Evolutionary conservation across 2,888 invertebrate genomes (phyloP).

Genomic region (Adelphocoris suturalis): DNA sequence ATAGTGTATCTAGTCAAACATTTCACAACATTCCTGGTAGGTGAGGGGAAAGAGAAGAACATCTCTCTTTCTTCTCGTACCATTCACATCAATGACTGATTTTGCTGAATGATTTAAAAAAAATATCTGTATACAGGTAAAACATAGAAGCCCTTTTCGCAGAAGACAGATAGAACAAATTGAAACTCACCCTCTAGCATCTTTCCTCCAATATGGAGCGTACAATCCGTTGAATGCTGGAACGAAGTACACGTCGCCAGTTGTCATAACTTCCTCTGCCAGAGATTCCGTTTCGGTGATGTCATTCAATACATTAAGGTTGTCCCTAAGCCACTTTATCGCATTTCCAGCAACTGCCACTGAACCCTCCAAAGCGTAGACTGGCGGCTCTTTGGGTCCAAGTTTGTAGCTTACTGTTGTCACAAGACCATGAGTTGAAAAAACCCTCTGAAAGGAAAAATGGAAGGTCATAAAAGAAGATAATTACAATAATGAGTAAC

Average conservation of each 20-base stretch:
- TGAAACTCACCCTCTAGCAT: slow-evolving; percentile 89
- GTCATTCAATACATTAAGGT: slow-evolving; percentile 90
- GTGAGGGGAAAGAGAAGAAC: too few relatives aligned
- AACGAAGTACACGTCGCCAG: slow-evolving; percentile 98
- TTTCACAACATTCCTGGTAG: too few relatives aligned
- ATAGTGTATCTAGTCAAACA: too few relatives aligned
- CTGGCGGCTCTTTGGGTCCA: slow-evolving; percentile 88
- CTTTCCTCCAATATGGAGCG: slow-evolving; percentile 98
- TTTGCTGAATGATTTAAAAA: too few relatives aligned
- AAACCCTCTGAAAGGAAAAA: slow-evolving; percentile 83
- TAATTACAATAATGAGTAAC: too few relatives aligned
- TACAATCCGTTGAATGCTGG: slow-evolving; percentile 98
- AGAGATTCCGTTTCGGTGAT: slow-evolving; percentile 84
- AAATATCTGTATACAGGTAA: too few relatives aligned
- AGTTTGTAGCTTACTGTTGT: slow-evolving; percentile 95
- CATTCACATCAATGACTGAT: too few relatives aligned
- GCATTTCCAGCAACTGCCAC: slow-evolving; percentile 96
- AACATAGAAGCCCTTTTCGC: too few relatives aligned
- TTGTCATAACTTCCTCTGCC: slow-evolving; percentile 89
- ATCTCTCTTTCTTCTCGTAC: too few relatives aligned
- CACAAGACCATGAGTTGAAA: slow-evolving; percentile 91
- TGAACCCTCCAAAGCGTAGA: slow-evolving; percentile 98
- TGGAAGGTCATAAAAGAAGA: too few relatives aligned
- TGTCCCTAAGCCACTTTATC: slow-evolving; percentile 95
- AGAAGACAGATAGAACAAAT: slow-evolving; percentile 75